Evolutionary conservation across 2,888 invertebrate genomes (phyloP), one percentile per base, ranked within the genome.

Genomic region (Clitarchus hookeri): DNA sequence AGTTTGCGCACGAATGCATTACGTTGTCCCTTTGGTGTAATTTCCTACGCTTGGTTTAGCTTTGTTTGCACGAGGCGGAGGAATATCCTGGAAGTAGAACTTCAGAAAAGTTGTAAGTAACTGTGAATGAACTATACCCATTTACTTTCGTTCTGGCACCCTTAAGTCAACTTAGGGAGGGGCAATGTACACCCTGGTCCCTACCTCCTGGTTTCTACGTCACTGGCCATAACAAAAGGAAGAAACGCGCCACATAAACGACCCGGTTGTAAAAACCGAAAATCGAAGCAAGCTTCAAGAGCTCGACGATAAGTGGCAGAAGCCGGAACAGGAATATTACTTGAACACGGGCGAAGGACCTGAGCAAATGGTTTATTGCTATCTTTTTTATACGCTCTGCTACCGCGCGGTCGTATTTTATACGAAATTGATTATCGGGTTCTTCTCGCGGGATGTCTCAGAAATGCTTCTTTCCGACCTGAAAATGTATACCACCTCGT

Each of bases 291-390:
- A 65, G 65, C 23, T 19, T 23, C 23, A n/a, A 65, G 19, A n/a
- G 23, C 16, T 65, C 13, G 65, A n/a, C 65, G 65, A 65, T 19
- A 65, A 65, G 65, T 65, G 65, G 65, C 65, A 65, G n/a, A 23
- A 65, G 65, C 65, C 65, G 65, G 65, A 65, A 65, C 65, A 23
- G 65, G 65, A 65, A 65, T 65, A 65, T 65, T 65, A 65, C 65
- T 65, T 23, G 65, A 65, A n/a, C n/a, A 65, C 65, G 23, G 65
- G 23, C 65, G 23, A 65, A 65, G n/a, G 65, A 65, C 65, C 65
- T 23, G 8, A 65, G 65, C n/a, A 65, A 65, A 23, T 65, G 65
- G 65, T 65, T 65, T 65, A 65, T 65, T 65, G 65, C 65, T 65
- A 6, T 65, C 23, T 65, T 53, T 36, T 65, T 65, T 65, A 65